A percentile compares a stretch with the other conserved stretches of the same genome.
Conservation (phyloP, 1,140 invertebrate species). For the Oppia nitens region DNA sequence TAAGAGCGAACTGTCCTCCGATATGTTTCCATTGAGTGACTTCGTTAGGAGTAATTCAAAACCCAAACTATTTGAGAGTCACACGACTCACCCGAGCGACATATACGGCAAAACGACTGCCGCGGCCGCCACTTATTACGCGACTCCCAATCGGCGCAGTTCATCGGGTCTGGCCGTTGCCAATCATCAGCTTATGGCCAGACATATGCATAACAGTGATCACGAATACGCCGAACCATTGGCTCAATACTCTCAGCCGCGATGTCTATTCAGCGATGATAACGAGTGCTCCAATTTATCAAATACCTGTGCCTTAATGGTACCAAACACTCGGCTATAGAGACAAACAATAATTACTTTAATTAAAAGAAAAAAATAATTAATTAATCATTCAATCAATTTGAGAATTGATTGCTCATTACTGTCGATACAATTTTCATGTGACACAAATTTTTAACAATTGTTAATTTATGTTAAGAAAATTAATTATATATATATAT, state of each 20-base stretch:
- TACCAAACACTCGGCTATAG: neutral
- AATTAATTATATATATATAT: no score
- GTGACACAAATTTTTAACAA: no score
- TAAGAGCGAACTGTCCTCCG: neutral
- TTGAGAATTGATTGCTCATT: no score
- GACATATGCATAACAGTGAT: neutral
- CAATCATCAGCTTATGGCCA: neutral
- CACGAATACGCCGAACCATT: neutral
- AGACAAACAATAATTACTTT: no score
- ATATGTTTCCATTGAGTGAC: neutral
- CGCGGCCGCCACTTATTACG: neutral
- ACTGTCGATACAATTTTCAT: no score
- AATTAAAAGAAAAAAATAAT: no score
- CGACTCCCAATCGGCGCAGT: neutral
- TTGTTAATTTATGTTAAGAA: no score
- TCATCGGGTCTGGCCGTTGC: no score
- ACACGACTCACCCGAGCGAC: neutral
- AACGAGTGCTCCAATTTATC: neutral
- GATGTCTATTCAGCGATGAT: neutral
- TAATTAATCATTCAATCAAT: no score
- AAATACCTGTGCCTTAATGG: neutral
- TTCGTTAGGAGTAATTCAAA: neutral
- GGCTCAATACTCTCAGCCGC: neutral
- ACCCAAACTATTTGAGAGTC: neutral
- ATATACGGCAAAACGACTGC: neutral